These are phyloP conservation scores for Pan troglodytes DNA, from an alignment of 2,113 vertebrate genomes.

Conservation along the genomic window NHGRI_mPanTro3-v2.1_pri NC_072411.2:16748001-16748500, in stretches of 20 bases:
- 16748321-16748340: background rate
- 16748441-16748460: background rate
- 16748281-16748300: background rate
- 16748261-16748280: background rate
- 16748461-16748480: background rate
- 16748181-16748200: background rate
- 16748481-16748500: background rate
- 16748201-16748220: background rate
- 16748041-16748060: background rate
- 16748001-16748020: background rate
- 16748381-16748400: background rate
- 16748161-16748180: too few species aligned
- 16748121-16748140: background rate
- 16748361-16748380: background rate
- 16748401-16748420: background rate
- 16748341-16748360: background rate
- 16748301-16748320: background rate
- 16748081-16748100: background rate
- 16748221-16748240: background rate
- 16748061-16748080: background rate
- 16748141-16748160: background rate
- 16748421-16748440: background rate
- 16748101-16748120: background rate
- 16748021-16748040: background rate
- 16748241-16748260: background rate